Percentiles rank a stretch among this genome's conserved stretches.
Conservation (phyloP, 2,888 invertebrate genomes). For the Oligia latruncula region DNA sequence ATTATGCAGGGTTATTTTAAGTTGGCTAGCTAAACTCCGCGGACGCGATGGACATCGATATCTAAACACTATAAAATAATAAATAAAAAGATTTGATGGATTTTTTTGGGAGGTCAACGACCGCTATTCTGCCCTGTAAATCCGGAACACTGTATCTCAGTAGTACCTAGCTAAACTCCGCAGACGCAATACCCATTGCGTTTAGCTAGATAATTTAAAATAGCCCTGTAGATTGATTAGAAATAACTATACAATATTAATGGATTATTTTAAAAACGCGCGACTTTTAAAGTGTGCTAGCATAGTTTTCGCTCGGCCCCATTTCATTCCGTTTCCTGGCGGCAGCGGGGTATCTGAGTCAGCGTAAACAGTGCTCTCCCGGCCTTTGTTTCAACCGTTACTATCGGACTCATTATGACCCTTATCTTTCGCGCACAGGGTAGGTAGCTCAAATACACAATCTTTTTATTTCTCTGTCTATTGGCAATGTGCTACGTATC, state of each 20-base stretch:
- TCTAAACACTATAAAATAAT: too few species aligned
- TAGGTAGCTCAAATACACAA: constrained; percentile 56
- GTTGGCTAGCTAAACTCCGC: neutral
- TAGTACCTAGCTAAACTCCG: too few species aligned
- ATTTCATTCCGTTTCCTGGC: constrained; percentile 67
- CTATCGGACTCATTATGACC: constrained; percentile 72
- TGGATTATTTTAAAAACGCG: constrained; percentile 58
- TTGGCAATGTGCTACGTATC: constrained; percentile 42
- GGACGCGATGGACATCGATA: too few species aligned
- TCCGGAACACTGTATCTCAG: too few species aligned
- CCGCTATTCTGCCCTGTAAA: neutral
- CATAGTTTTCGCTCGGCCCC: constrained; percentile 70
- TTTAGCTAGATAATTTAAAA: neutral
- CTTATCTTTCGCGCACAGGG: constrained; percentile 69
- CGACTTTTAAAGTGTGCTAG: constrained; percentile 64
- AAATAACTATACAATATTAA: neutral
- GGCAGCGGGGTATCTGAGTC: constrained; percentile 72
- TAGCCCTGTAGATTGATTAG: neutral
- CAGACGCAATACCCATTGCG: neutral
- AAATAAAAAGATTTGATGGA: neutral
- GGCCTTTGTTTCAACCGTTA: constrained; percentile 74
- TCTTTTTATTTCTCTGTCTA: constrained; percentile 59
- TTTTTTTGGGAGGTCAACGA: neutral
- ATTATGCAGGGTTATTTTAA: neutral
- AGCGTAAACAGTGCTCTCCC: constrained; percentile 75